Evolutionary conservation across 1,140 invertebrate species (phyloP), one percentile per base, ranked within the genome.

Genomic region (Archivesica marissinica): DNA sequence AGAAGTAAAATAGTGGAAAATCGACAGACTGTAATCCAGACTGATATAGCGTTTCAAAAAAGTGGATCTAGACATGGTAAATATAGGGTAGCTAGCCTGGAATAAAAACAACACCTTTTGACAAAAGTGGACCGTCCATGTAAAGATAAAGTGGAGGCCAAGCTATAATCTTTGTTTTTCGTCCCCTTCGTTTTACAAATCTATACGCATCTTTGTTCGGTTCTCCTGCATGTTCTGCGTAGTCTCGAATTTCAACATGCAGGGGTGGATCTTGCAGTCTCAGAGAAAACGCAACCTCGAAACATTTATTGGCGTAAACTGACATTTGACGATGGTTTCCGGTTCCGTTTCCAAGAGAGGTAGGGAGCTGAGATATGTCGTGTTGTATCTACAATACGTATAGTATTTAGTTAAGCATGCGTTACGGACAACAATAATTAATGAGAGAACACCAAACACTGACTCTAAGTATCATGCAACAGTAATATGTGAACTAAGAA

Each of bases 71-170:
- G n/a, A n/a, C n/a, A n/a, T n/a, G n/a, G n/a, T n/a, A n/a, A n/a
- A n/a, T n/a, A n/a, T n/a, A n/a, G n/a, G n/a, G n/a, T n/a, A n/a
- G n/a, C n/a, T 64, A 72, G 0, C 44, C 41, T 0, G 74, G 74
- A 17, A 77, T n/a, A 77, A 77, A 77, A 7, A 61, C n/a, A 28
- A 61, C 44, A n/a, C 74, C 74, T 23, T 77, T 77, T n/a, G 52
- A 7, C 20, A 77, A 7, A 6, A 77, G n/a, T 23, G 74, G 74
- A 23, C 74, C 74, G n/a, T 33, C 54, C 28, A 39, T 54, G 35
- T 77, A 77, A 15, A 77, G 44, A 33, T 77, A 77, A 11, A 77
- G 20, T 61, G 74, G 74, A 3, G 74, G 74, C 74, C 74, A 77
- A 23, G 28, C 74, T 1, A 77, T 20, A 13, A 39, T 77, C 38